These are phyloP conservation scores for Flexamia atlantica DNA, from an alignment of 2,888 invertebrate species.

Conservation along the genomic window DNA sequence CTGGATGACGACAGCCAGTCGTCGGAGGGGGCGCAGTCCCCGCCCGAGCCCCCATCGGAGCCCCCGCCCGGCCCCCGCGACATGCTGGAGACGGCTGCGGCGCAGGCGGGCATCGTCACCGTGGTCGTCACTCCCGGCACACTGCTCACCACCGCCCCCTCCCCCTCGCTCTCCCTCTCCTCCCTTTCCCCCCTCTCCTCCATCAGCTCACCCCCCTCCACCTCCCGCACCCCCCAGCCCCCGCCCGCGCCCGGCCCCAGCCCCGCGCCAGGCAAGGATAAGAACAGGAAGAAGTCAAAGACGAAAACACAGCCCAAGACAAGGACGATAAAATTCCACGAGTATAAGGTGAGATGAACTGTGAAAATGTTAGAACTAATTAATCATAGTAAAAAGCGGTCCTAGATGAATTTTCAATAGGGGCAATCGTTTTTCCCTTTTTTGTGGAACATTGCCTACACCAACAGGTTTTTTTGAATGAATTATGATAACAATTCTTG, in stretches of 20 bases:
- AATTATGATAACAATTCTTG: too few relatives aligned
- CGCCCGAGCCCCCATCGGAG: slow-evolving; percentile 73
- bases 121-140: slow-evolving; percentile 77
- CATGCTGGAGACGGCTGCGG: slow-evolving; percentile 80
- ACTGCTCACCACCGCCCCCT: slow-evolving; percentile 73
- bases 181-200: slow-evolving; percentile 71
- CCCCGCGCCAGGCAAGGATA: slow-evolving; percentile 84
- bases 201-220: slow-evolving; percentile 70
- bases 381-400: too few relatives aligned
- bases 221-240: slow-evolving; percentile 73
- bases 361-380: too few relatives aligned
- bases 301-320: slow-evolving; percentile 88
- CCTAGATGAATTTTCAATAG: too few relatives aligned
- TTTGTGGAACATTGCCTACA: too few relatives aligned
- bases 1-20: slow-evolving; percentile 95
- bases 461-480: too few relatives aligned
- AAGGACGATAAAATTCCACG: slow-evolving; percentile 97
- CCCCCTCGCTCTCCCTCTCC: slow-evolving; percentile 73
- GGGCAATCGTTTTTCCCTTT: too few relatives aligned
- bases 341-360: slow-evolving; percentile 82
- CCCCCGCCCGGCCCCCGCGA: slow-evolving; percentile 76
- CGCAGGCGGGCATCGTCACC: slow-evolving; percentile 83
- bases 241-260: slow-evolving; percentile 71
- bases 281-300: slow-evolving; percentile 89
- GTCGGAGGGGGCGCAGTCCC: slow-evolving; percentile 76